Percentiles rank a stretch among this genome's conserved stretches.
Evolutionary conservation across 2,888 invertebrate species (phyloP).

Genomic region (Cheilosia urbana): DNA sequence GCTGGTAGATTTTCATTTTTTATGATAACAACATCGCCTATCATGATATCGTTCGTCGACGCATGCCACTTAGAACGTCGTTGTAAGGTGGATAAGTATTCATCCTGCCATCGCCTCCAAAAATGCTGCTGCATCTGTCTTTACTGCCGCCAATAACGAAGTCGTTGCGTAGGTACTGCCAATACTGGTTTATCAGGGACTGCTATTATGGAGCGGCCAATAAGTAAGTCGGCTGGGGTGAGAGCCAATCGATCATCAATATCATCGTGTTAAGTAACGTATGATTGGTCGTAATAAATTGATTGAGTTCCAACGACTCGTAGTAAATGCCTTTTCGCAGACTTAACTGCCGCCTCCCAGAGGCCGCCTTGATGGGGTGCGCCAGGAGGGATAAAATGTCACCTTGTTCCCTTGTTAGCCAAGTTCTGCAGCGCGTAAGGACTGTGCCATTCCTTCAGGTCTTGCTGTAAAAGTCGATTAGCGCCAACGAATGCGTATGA

Average conservation of each 20-base stretch:
- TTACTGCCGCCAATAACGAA: conserved; percentile 34
- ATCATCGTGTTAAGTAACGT: conserved; percentile 55
- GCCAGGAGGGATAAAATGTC: conserved; percentile 43
- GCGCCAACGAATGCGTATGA: conserved; percentile 43
- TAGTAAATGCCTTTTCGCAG: conserved; percentile 47
- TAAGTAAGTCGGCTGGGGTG: conserved; percentile 35
- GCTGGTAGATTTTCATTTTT: conserved; percentile 31
- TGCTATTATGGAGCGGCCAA: conserved; percentile 41
- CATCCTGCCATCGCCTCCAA: conserved; percentile 33
- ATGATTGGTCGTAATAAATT: conserved; percentile 32
- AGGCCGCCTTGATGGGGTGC: conserved; percentile 52
- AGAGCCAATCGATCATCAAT: conserved; percentile 45
- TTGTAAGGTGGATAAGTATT: conserved; percentile 32
- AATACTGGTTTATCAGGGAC: conserved; percentile 36
- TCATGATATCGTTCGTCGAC: conserved; percentile 18
- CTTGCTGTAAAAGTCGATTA: conserved; percentile 17
- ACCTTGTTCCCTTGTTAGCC: conserved; percentile 22
- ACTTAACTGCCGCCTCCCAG: conserved; percentile 51
- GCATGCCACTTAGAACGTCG: conserved; percentile 37
- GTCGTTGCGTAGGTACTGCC: conserved; percentile 31
- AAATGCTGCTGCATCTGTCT: conserved; percentile 46
- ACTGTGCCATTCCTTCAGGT: conserved; percentile 24
- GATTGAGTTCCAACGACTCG: conserved; percentile 32
- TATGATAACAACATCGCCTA: conserved; percentile 44
- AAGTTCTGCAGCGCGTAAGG: conserved; percentile 20